Conservation (phyloP, 2,113 vertebrate species). For the Larimichthys crocea region DNA sequence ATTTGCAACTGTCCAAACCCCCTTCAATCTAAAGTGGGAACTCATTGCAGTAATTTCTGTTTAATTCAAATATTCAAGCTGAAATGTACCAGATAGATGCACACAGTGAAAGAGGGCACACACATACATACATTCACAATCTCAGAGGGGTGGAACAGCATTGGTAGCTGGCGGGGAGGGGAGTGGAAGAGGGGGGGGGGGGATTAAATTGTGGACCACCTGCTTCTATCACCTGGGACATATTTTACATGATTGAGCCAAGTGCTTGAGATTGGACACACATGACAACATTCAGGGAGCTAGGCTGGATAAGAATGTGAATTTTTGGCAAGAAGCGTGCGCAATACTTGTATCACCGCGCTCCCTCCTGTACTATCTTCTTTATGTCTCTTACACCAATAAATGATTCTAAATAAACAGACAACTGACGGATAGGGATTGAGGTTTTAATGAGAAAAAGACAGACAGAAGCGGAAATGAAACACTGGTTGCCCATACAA, state of each 20-base stretch:
- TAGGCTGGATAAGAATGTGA: conserved; percentile 34
- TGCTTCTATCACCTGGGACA: conserved; percentile 75
- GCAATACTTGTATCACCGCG: conserved; percentile 9
- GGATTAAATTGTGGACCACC: conserved; percentile 71
- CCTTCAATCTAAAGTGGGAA: conserved; percentile 58
- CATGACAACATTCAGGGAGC: conserved; percentile 69
- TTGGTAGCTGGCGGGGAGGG: background rate
- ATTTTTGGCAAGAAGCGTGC: conserved; percentile 52
- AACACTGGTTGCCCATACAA: conserved; percentile 77
- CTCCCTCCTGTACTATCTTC: conserved; percentile 23
- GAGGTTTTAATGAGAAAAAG: conserved; percentile 81
- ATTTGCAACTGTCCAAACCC: conserved; percentile 70
- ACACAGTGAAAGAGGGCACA: conserved; percentile 7
- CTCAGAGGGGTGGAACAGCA: conserved; percentile 34
- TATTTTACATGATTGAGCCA: conserved; percentile 79
- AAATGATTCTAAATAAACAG: conserved; percentile 71
- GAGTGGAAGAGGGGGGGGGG: background rate
- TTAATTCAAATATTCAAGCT: conserved; percentile 69
- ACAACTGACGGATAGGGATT: conserved; percentile 74
- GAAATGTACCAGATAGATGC: conserved; percentile 39
- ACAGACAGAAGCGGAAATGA: conserved; percentile 79
- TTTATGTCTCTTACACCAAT: conserved; percentile 39
- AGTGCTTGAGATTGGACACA: conserved; percentile 76
- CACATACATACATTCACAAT: conserved; percentile 18
- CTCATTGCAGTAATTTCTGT: conserved; percentile 52